Evolutionary conservation across 1,140 invertebrate genomes (phyloP).

Genomic region (Psilanteris sp.): DNA sequence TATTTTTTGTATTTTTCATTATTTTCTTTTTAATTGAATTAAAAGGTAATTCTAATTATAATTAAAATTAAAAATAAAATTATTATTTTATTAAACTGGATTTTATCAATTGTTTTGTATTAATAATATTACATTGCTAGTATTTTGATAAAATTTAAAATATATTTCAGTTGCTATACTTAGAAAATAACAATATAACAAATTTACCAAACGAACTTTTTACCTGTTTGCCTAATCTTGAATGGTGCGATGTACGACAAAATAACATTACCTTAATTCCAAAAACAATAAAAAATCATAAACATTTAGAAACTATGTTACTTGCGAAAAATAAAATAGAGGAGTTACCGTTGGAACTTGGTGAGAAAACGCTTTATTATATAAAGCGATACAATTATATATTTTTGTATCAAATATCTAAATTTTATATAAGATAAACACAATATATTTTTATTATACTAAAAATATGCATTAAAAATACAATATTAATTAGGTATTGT

Average conservation of each 20-base stretch:
- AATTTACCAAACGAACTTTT: conserved; percentile 81
- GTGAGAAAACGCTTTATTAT: conserved; percentile 71
- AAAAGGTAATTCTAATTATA: too few relatives aligned
- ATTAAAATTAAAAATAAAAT: too few relatives aligned
- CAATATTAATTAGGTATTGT: conserved; percentile 64
- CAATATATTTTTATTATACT: too few relatives aligned
- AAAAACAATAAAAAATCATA: conserved; percentile 78
- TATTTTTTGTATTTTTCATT: too few relatives aligned
- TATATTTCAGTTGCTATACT: conserved; percentile 73
- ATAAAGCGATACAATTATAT: conserved; percentile 2
- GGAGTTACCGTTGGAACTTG: conserved; percentile 80
- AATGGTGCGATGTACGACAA: conserved; percentile 82
- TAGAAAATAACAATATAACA: conserved; percentile 80
- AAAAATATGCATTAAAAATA: too few relatives aligned
- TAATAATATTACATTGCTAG: neutral
- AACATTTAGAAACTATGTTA: conserved; percentile 80
- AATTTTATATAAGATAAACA: too few relatives aligned
- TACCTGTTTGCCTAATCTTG: conserved; percentile 74
- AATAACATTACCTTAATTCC: conserved; percentile 81
- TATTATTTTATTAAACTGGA: too few relatives aligned
- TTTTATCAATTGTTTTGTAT: neutral
- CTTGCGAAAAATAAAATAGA: conserved; percentile 81
- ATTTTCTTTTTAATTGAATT: too few relatives aligned
- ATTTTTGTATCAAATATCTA: too few relatives aligned
- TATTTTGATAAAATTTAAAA: neutral